These are phyloP conservation scores for Glaucidium brasilianum DNA, from an alignment of 2,113 vertebrate genomes.

Conservation along the genomic window DNA sequence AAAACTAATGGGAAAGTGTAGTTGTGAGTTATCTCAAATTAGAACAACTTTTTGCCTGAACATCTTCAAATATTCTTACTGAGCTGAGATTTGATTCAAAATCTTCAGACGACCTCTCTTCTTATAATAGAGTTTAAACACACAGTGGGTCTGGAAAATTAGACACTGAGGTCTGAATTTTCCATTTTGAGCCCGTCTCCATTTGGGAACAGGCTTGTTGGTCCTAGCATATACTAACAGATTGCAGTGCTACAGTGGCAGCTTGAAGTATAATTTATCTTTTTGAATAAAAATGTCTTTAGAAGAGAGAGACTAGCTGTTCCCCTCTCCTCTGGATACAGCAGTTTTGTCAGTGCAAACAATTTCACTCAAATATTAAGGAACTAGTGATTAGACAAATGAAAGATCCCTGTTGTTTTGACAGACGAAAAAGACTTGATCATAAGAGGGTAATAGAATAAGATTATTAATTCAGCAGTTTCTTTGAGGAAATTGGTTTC, in stretches of 20 bases:
- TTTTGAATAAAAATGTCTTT: neutral
- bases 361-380: neutral
- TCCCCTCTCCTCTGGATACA: neutral
- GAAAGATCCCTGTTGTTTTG: neutral
- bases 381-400: neutral
- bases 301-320: neutral
- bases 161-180: neutral
- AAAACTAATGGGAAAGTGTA: neutral
- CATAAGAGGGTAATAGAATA: neutral
- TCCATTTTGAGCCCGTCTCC: neutral
- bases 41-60: neutral
- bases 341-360: neutral
- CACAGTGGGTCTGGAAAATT: neutral
- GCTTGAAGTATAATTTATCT: neutral
- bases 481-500: neutral
- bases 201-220: slow-evolving; percentile 12
- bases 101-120: neutral
- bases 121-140: neutral
- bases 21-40: neutral
- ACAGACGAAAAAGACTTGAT: neutral
- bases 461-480: neutral
- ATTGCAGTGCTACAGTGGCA: neutral
- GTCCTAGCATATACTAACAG: neutral
- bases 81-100: neutral
- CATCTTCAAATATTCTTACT: neutral